Evolutionary conservation across 2,888 invertebrate species (phyloP).

Genomic region (Ophioninae sp.): DNA sequence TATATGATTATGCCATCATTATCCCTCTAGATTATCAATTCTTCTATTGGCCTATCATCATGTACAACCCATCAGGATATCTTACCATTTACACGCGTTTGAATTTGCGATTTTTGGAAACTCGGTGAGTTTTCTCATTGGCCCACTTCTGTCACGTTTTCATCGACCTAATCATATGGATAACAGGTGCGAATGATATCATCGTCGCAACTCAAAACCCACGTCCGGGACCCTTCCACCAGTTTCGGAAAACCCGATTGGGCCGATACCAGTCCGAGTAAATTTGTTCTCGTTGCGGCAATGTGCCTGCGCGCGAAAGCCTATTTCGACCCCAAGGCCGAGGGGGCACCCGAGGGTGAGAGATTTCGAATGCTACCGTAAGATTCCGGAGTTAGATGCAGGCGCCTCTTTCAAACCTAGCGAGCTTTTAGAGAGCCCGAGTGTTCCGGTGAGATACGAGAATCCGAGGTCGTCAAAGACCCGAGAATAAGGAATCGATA

Average conservation of each 20-base stretch:
- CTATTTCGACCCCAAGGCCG: background rate
- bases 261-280: constrained; percentile 12
- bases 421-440: constrained; percentile 70
- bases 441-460: constrained; percentile 73
- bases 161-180: background rate
- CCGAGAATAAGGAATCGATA: constrained; percentile 79
- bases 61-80: background rate
- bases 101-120: background rate
- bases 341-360: background rate
- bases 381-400: constrained; percentile 59
- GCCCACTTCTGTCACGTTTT: constrained; percentile 5
- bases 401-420: constrained; percentile 67
- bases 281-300: constrained; percentile 37
- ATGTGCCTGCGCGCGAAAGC: background rate
- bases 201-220: constrained; percentile 17
- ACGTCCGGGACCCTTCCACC: constrained; percentile 5
- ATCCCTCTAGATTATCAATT: too few species aligned
- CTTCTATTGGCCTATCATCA: background rate
- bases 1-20: too few species aligned
- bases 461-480: constrained; percentile 67
- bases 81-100: background rate
- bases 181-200: constrained; percentile 51
- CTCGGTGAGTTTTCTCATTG: constrained; percentile 19
- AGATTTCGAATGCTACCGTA: constrained; percentile 31
- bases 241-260: constrained; percentile 19